Base-by-base conservation (phyloP, 2,888 invertebrate species). In the Dicycla oo region DNA sequence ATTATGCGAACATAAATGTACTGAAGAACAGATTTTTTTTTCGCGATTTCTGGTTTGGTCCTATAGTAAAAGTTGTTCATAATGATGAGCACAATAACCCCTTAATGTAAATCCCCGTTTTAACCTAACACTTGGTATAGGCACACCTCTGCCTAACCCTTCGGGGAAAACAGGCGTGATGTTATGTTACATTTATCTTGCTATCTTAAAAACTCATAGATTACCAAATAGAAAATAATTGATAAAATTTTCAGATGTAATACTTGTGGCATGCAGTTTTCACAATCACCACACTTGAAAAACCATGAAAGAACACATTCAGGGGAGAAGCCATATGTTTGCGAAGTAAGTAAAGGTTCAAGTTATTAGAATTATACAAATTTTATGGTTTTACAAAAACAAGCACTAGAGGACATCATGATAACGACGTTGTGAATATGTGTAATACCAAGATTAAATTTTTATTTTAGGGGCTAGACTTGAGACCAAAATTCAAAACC, bases 231-330 rank as follows among this genome's bases (percentile, higher is more conserved):
- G 2, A 34, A 58, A 43, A 40, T 54, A 0, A 40, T 40, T 18
- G 1, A n/a, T 49, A 15, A 0, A n/a, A 34, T 81, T 88, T 88
- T 87, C 90, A 98, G 98, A 92, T 98, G 98, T 94, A 97, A 97
- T 89, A 98, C 98, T 38, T 98, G 98, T 91, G 98, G 98, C 61
- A 98, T 98, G 98, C 98, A 98, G 91, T 98, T 98, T 92, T 98
- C 98, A 10, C 98, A 98, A 89, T 98, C 98, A 70, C 98, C 98
- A 3, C 98, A 98, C 96, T 95, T 98, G 69, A 98, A 98, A 90
- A 98, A 98, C 92, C 98, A 98, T 89, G 98, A 98, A 93, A 96
- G 98, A 88, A 98, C 98, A 71, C 98, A 98, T 92, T 98, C 98
- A 47, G 98, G 98, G 4, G 98, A 98, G 89, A 97, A 98, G 80